Evolutionary conservation across 2,888 invertebrate species (phyloP).

Genomic region (Machimus atricapillus): DNA sequence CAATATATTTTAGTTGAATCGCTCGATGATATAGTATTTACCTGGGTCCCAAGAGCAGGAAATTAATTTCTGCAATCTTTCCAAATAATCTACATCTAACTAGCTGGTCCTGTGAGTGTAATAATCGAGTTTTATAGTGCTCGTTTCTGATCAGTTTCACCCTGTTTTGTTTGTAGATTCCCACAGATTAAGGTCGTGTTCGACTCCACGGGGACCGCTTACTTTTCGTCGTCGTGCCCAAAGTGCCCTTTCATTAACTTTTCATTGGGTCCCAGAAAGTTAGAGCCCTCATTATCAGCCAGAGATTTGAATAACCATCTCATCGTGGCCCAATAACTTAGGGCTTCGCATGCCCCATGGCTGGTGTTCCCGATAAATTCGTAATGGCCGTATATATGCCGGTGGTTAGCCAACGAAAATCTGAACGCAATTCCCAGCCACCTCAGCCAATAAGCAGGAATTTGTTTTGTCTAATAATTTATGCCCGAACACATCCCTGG

Average conservation of each 20-base stretch:
- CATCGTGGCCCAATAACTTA: neutral
- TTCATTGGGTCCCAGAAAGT: neutral
- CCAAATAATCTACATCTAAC: neutral
- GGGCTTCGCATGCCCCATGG: neutral
- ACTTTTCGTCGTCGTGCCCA: neutral
- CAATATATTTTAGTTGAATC: neutral
- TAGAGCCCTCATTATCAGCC: neutral
- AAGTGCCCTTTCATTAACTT: neutral
- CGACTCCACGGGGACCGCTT: neutral
- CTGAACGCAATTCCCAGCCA: neutral
- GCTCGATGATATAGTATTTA: neutral
- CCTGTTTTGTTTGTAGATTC: neutral
- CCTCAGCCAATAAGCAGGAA: neutral
- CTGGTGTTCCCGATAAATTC: neutral
- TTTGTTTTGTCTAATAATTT: neutral
- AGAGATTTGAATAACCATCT: neutral
- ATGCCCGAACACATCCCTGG: neutral
- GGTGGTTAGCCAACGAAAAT: neutral
- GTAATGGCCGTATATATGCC: neutral
- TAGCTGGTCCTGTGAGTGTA: neutral
- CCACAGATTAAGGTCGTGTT: neutral
- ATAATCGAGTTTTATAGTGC: neutral
- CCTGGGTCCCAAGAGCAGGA: neutral
- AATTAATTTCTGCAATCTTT: neutral
- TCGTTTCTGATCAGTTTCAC: neutral